Evolutionary conservation across 2,113 vertebrate genomes (phyloP).

Genomic region (Daboia siamensis): DNA sequence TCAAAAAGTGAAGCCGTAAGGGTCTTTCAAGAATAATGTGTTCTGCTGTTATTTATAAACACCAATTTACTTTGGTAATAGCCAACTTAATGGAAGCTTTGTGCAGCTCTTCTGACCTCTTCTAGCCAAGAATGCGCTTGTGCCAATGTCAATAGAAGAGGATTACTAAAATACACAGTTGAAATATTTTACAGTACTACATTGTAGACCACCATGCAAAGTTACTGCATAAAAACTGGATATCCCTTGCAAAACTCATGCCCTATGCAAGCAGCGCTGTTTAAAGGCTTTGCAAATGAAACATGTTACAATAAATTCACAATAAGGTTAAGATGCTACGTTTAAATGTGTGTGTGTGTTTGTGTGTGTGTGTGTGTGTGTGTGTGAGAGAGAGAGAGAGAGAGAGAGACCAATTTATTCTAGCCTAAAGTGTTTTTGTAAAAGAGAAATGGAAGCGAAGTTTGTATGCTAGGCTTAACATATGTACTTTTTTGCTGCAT

Average conservation of each 20-base stretch:
- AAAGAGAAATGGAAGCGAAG: neutral
- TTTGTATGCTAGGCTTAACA: neutral
- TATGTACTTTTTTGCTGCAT: neutral
- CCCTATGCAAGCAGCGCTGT: constrained; percentile 25
- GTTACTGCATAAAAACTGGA: constrained; percentile 33
- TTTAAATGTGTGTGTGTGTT: neutral
- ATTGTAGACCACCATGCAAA: constrained; percentile 55
- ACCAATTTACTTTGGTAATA: neutral
- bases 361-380: neutral
- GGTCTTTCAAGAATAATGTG: neutral
- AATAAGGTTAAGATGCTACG: neutral
- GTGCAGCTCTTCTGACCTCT: neutral
- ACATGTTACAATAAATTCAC: neutral
- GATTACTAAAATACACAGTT: constrained; percentile 48
- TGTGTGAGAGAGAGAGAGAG: neutral
- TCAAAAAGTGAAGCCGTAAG: constrained; percentile 21
- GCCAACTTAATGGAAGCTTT: neutral
- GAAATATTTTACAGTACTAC: constrained; percentile 57
- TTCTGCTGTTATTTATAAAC: neutral
- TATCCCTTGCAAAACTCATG: constrained; percentile 4
- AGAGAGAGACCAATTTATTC: neutral
- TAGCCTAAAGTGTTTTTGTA: neutral
- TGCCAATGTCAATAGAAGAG: constrained; percentile 51
- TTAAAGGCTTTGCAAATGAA: constrained; percentile 14
- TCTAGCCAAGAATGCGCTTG: constrained; percentile 7